These are phyloP conservation scores for Notarius lentiginosus DNA, from an alignment of 2,113 vertebrate genomes.

Conservation along the genomic window DNA sequence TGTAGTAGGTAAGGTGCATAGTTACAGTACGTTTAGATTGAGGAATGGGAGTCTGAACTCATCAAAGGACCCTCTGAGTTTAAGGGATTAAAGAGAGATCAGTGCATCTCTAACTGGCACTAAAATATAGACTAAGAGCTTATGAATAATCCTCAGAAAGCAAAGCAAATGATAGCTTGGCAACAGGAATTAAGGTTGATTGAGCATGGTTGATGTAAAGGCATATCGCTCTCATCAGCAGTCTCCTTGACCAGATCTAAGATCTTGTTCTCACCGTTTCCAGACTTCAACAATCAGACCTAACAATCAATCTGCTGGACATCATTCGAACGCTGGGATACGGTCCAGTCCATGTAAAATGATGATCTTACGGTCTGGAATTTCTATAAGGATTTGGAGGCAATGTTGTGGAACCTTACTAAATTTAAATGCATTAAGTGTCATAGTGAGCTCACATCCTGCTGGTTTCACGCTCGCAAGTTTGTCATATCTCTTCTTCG, in stretches of 20 bases:
- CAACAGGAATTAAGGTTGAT: slow-evolving; percentile 54
- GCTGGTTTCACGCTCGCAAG: slow-evolving; percentile 28
- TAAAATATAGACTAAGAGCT: slow-evolving; percentile 45
- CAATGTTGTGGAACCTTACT: neutral
- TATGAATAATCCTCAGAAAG: slow-evolving; percentile 34
- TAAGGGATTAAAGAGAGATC: slow-evolving; percentile 10
- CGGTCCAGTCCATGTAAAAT: neutral
- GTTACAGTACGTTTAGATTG: neutral
- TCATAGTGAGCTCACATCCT: slow-evolving; percentile 26
- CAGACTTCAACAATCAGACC: slow-evolving; percentile 24
- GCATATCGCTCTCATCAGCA: slow-evolving; percentile 22
- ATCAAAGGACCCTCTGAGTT: slow-evolving; percentile 29
- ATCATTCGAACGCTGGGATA: neutral
- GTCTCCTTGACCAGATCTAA: slow-evolving; percentile 40
- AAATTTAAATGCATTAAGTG: neutral
- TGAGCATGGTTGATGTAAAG: slow-evolving; percentile 45
- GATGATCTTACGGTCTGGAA: neutral
- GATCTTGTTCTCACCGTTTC: slow-evolving; percentile 33
- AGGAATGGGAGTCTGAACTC: neutral
- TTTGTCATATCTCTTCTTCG: slow-evolving; percentile 41
- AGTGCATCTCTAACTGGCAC: slow-evolving; percentile 23
- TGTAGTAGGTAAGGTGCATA: neutral
- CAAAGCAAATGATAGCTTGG: slow-evolving; percentile 38
- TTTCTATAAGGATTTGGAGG: neutral
- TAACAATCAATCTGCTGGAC: slow-evolving; percentile 33